Evolutionary conservation across 1,140 invertebrate species (phyloP).

Genomic region (Berghia stephanieae): DNA sequence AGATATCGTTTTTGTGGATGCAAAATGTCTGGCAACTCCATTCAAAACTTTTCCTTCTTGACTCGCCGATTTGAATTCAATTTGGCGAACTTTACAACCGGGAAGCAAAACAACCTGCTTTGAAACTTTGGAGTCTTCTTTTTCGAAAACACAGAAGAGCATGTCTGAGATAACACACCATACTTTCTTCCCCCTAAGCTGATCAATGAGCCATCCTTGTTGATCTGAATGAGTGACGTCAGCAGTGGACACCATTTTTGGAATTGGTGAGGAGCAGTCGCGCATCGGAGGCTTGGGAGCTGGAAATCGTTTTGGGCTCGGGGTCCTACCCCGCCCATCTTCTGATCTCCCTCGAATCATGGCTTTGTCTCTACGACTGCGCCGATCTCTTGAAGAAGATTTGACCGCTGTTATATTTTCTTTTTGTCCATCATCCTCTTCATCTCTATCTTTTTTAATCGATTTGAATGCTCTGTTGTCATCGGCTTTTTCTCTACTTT

Average conservation of each 20-base stretch:
- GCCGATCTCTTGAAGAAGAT: not conserved
- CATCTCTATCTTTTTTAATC: too few relatives aligned
- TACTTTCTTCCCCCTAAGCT: slow-evolving; percentile 42
- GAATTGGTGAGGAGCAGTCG: slow-evolving; percentile 9
- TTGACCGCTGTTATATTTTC: not conserved
- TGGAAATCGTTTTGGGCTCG: slow-evolving; percentile 25
- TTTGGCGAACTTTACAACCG: slow-evolving; percentile 47
- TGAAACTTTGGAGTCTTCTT: slow-evolving; percentile 40
- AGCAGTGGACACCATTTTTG: slow-evolving; percentile 42
- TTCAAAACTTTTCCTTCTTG: slow-evolving; percentile 26
- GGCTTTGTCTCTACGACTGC: not conserved
- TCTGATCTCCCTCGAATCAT: not conserved
- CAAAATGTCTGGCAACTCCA: slow-evolving; percentile 21
- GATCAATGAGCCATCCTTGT: slow-evolving; percentile 50
- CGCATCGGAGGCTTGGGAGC: slow-evolving; percentile 31
- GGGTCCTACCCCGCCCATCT: not conserved
- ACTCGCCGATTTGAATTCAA: slow-evolving; percentile 49
- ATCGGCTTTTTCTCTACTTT: not conserved
- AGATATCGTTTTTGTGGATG: slow-evolving; percentile 43
- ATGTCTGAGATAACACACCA: slow-evolving; percentile 55
- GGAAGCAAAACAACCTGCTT: slow-evolving; percentile 47
- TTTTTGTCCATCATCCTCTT: not conserved
- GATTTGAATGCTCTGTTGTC: too few relatives aligned
- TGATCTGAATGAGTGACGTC: slow-evolving; percentile 47
- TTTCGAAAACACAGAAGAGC: slow-evolving; percentile 55